Base-by-base conservation (phyloP, 2,113 vertebrate genomes). In the Penelope pileata region DNA sequence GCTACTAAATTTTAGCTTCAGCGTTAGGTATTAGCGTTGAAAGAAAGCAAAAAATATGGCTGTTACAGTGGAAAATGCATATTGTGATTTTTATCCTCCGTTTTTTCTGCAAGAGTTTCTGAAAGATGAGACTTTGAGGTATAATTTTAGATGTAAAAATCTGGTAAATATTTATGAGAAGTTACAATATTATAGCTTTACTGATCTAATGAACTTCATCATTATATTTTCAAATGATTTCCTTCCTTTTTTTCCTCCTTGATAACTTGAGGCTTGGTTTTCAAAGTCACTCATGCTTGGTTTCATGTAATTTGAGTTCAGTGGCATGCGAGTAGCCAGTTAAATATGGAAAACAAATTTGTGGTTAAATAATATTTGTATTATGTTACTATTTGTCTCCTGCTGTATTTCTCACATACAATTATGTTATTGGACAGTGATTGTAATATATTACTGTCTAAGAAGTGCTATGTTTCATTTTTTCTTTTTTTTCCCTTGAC, bases 311-410 rank as follows among this genome's bases (percentile, higher is more conserved):
- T 68, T 83, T 59, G 42, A 87, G 29, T 24, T 50, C 4, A 50
- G 3, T 36, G 8, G 1, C 1, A 1, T 23, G 29, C 9, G 75
- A 27, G 11, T 60, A 50, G 10, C 16, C 32, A 56, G 19, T 50
- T 68, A 72, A 79, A 42, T 67, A 9, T 54, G 64, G 40, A 88
- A 81, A 85, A n/a, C 7, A 13, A 36, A 27, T 2, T n/a, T 19
- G 27, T 30, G 14, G 2, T 50, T 59, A 59, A 87, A 50, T 80
- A 53, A 50, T 74, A 70, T 34, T 85, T 82, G 47, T 3, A n/a
- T 67, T 45, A 56, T 77, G 2, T 84, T 69, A 12, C 11, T 36
- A 6, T 58, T 58, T n/a, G 32, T 21, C 32, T n/a, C 54, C 19
- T 58, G 18, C 54, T 58, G 32, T 58, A n/a, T 7, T 58, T n/a